phyloP scores from a whole-genome alignment of 2,797 vertebrate genomes.

The Craterocephalus amniculus region DNA sequence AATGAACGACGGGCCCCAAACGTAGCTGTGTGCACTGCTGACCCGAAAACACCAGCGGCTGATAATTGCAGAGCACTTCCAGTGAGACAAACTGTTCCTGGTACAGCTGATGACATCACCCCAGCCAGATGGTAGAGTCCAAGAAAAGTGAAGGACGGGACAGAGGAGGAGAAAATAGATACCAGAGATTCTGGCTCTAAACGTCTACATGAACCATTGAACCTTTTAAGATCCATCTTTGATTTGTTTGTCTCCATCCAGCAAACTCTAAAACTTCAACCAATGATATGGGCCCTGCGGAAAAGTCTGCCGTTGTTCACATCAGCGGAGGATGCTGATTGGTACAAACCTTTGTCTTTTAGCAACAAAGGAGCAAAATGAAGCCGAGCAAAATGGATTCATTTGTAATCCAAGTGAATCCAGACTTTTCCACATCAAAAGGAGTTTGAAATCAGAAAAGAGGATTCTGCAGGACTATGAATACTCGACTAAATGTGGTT shows the following conservation, averaged over 20 bases:
- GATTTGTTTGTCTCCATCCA: no score
- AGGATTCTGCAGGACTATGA: not conserved
- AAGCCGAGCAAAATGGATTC: not conserved
- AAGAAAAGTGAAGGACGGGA: constrained; percentile 17
- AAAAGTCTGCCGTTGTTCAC: no score
- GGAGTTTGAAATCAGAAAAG: no score
- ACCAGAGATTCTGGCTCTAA: not conserved
- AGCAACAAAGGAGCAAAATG: not conserved
- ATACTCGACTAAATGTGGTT: not conserved
- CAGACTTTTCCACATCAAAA: not conserved
- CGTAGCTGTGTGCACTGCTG: constrained; percentile 33
- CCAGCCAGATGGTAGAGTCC: constrained; percentile 49
- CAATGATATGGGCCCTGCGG: no score
- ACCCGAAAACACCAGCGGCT: constrained; percentile 63
- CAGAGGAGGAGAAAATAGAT: not conserved
- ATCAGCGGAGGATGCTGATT: no score
- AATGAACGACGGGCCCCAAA: constrained; percentile 15
- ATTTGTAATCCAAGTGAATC: not conserved
- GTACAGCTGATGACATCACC: constrained; percentile 59
- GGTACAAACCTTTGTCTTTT: not conserved
- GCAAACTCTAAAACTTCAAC: no score
- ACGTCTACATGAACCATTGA: not conserved
- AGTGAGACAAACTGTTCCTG: constrained; percentile 62
- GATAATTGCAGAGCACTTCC: constrained; percentile 59
- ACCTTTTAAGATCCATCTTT: not conserved